Evolutionary conservation across 2,888 invertebrate species (phyloP).

Genomic region (Orgyia antiqua): DNA sequence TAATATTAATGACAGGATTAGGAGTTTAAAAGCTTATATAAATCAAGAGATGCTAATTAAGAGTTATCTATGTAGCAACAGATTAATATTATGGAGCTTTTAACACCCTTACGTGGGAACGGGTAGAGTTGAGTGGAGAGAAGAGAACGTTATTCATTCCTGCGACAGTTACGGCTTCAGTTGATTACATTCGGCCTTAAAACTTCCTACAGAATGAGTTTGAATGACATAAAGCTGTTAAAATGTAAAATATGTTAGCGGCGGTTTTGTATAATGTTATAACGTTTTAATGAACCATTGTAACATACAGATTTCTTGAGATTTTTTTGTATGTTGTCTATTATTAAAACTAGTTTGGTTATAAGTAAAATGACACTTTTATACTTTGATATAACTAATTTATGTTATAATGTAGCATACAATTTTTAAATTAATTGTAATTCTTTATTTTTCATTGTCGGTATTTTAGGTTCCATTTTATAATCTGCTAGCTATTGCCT

Average conservation of each 20-base stretch:
- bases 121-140: slow-evolving; percentile 25
- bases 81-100: slow-evolving; percentile 44
- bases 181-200: slow-evolving; percentile 36
- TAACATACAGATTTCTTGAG: slow-evolving; percentile 2
- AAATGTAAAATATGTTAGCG: slow-evolving; percentile 16
- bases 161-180: slow-evolving; percentile 42
- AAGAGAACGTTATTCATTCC: slow-evolving; percentile 40
- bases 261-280: slow-evolving; percentile 8
- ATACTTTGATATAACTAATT: too few relatives aligned
- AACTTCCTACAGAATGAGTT: slow-evolving; percentile 23
- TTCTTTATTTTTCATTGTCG: too few relatives aligned
- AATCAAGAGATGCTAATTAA: slow-evolving; percentile 35
- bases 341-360: too few relatives aligned
- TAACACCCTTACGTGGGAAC: slow-evolving; percentile 43
- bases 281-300: slow-evolving; percentile 16
- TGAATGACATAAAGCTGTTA: slow-evolving; percentile 20
- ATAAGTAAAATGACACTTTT: too few relatives aligned
- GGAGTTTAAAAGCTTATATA: slow-evolving; percentile 11
- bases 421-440: too few relatives aligned
- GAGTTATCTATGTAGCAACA: slow-evolving; percentile 31
- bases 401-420: too few relatives aligned
- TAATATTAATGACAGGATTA: slow-evolving; percentile 11
- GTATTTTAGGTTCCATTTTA: too few relatives aligned
- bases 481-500: too few relatives aligned
- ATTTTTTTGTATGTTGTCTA: too few relatives aligned